A percentile compares a stretch with the other conserved stretches of the same genome.
Conservation (phyloP, 1,140 invertebrate genomes). For the Drosophila arizonae region DNA sequence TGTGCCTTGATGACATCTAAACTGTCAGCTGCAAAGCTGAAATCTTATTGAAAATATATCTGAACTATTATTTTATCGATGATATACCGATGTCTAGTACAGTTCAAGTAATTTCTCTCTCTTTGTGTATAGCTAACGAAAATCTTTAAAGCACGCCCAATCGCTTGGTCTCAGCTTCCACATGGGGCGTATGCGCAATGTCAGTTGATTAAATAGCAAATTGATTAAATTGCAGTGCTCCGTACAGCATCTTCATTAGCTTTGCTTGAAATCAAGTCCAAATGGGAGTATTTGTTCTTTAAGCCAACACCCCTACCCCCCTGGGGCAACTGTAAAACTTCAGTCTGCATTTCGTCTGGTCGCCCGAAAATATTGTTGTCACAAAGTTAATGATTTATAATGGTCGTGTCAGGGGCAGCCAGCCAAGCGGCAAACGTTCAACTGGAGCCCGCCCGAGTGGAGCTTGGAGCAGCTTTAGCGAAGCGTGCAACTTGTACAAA, state of each 20-base stretch:
- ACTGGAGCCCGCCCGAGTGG: background rate
- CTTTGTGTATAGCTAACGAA: background rate
- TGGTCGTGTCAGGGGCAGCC: conserved; percentile 62
- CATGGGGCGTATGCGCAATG: conserved; percentile 16
- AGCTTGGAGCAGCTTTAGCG: conserved; percentile 31
- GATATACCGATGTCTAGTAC: too few species aligned
- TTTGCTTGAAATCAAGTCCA: conserved; percentile 5
- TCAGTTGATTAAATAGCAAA: conserved; percentile 15
- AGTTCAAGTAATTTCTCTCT: background rate
- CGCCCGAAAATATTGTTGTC: conserved; percentile 66
- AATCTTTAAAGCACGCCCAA: conserved; percentile 15
- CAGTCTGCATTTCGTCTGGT: conserved; percentile 34
- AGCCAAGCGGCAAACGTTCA: conserved; percentile 29
- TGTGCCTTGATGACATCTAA: background rate
- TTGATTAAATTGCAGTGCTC: conserved; percentile 19
- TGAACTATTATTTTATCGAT: too few species aligned
- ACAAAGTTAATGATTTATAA: conserved; percentile 81
- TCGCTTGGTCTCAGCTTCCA: background rate
- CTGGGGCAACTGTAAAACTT: background rate
- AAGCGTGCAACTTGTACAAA: conserved; percentile 79
- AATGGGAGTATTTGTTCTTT: background rate
- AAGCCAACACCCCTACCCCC: conserved; percentile 2
- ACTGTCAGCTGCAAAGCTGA: background rate
- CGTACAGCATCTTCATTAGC: background rate
- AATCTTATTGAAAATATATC: background rate